A percentile compares a stretch with the other conserved stretches of the same genome.
phyloP scores from a whole-genome alignment of 2,113 vertebrate genomes.

The Taurulus bubalis region DNA sequence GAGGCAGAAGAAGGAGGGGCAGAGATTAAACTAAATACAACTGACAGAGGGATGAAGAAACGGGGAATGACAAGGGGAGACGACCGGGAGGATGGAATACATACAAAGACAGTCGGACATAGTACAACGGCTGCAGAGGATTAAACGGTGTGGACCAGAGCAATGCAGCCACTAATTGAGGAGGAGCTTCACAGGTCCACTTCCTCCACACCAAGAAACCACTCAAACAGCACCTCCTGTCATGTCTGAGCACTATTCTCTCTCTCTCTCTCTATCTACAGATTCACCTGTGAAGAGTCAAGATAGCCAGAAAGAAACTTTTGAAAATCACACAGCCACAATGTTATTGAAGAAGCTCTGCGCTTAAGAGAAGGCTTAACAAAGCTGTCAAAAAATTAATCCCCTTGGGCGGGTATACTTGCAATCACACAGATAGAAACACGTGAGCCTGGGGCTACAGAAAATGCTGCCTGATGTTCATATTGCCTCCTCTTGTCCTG shows the following conservation, averaged over 20 bases:
- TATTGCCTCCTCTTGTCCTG: slow-evolving; percentile 64
- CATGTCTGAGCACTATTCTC: slow-evolving; percentile 33
- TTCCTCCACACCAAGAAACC: slow-evolving; percentile 53
- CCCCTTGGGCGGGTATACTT: slow-evolving; percentile 66
- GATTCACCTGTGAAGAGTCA: slow-evolving; percentile 32
- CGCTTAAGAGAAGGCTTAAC: slow-evolving; percentile 70
- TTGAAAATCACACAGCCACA: slow-evolving; percentile 60
- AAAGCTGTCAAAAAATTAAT: slow-evolving; percentile 82
- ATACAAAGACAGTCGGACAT: slow-evolving; percentile 53
- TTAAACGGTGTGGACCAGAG: slow-evolving; percentile 42
- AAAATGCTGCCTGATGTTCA: slow-evolving; percentile 74
- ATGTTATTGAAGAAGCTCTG: slow-evolving; percentile 62
- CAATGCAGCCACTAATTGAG: slow-evolving; percentile 63
- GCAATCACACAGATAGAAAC: slow-evolving; percentile 71
- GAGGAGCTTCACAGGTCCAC: slow-evolving; percentile 57
- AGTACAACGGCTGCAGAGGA: slow-evolving; percentile 49
- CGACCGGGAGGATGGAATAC: slow-evolving; percentile 57
- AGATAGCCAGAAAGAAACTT: slow-evolving; percentile 40
- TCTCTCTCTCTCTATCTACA: slow-evolving; percentile 11
- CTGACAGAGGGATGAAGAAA: slow-evolving; percentile 84
- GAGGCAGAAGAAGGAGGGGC: slow-evolving; percentile 77
- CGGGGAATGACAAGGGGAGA: slow-evolving; percentile 75
- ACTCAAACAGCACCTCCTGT: slow-evolving; percentile 59
- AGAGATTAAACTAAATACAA: slow-evolving; percentile 82
- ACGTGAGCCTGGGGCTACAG: slow-evolving; percentile 72